A percentile compares a stretch with the other conserved stretches of the same genome.
Evolutionary conservation across 2,888 invertebrate species (phyloP).

Genomic region (Noctua comes): DNA sequence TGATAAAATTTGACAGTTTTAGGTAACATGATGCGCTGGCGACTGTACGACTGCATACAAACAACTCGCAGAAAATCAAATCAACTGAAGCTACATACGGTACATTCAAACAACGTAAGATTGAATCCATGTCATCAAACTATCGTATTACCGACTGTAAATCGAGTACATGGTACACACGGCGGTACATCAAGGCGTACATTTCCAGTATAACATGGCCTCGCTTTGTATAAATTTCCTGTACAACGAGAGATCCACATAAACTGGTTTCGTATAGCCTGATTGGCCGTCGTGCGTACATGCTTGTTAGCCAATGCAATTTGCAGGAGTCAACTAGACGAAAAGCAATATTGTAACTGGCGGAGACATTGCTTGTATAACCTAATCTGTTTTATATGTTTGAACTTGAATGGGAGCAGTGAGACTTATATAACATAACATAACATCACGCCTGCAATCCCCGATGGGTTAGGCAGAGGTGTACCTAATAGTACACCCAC

Average conservation of each 20-base stretch:
- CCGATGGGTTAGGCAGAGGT: too few relatives aligned
- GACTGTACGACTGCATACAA: not conserved
- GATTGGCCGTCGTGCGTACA: too few relatives aligned
- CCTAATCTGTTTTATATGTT: constrained; percentile 8
- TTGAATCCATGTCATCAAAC: constrained; percentile 38
- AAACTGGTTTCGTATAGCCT: too few relatives aligned
- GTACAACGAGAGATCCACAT: too few relatives aligned
- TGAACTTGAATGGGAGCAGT: not conserved
- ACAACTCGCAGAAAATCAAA: constrained; percentile 21
- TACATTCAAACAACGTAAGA: constrained; percentile 18
- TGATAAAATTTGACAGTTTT: too few relatives aligned
- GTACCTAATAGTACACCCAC: too few relatives aligned
- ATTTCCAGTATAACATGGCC: too few relatives aligned
- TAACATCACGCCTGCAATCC: not conserved
- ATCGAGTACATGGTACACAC: constrained; percentile 21
- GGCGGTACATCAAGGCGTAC: too few relatives aligned
- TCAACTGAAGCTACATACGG: not conserved
- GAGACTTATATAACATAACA: not conserved
- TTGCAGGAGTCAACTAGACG: constrained; percentile 40
- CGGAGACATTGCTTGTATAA: not conserved
- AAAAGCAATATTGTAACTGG: constrained; percentile 47
- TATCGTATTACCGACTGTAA: constrained; percentile 49
- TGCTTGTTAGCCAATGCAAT: constrained; percentile 36
- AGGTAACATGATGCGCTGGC: too few relatives aligned
- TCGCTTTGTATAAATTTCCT: too few relatives aligned